phyloP scores from a whole-genome alignment of 2,113 vertebrate species.

The Mesembrinibis cayennensis region DNA sequence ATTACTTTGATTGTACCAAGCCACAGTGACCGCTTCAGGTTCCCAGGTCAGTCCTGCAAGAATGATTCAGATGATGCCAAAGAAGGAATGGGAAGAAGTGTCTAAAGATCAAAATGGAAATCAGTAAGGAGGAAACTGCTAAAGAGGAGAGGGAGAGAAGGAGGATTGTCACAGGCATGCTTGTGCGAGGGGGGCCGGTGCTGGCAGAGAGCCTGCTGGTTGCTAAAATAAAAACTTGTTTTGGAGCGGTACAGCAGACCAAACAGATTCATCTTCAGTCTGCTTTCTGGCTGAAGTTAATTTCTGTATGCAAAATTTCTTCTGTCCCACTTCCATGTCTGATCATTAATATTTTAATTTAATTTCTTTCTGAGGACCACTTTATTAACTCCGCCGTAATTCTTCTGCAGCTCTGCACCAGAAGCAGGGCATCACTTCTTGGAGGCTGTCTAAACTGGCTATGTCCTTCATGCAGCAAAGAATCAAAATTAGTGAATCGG shows the following conservation, averaged over 20 bases:
- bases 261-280: not conserved
- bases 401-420: not conserved
- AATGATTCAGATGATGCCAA: not conserved
- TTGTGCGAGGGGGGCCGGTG: not conserved
- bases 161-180: not conserved
- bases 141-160: not conserved
- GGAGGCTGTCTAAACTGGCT: not conserved
- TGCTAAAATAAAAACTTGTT: not conserved
- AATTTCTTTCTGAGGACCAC: not conserved
- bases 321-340: not conserved
- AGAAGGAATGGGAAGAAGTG: not conserved
- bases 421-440: not conserved
- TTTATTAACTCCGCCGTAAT: not conserved
- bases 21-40: not conserved
- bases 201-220: not conserved
- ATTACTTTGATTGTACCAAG: not conserved
- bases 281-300: not conserved
- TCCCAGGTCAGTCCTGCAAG: not conserved
- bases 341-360: not conserved
- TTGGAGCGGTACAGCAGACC: not conserved
- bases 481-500: not conserved
- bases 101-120: not conserved
- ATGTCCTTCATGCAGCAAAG: not conserved
- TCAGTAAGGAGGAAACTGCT: not conserved
- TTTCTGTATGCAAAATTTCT: not conserved